A percentile compares a stretch with the other conserved stretches of the same genome.
Evolutionary conservation across 2,797 vertebrate genomes (phyloP).

Genomic region (Coregonus suidteri): DNA sequence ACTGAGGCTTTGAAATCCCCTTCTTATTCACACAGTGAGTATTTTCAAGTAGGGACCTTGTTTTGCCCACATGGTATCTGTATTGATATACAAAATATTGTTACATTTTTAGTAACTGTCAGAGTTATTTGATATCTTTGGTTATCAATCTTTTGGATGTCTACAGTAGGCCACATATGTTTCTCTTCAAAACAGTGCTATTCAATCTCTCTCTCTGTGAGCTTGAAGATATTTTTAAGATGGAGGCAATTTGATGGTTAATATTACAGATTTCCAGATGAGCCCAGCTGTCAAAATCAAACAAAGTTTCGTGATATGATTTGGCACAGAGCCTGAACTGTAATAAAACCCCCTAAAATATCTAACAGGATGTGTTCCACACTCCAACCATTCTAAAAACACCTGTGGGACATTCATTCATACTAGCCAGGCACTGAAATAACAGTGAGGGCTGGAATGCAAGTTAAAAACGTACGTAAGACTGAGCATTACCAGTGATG

Average conservation of each 20-base stretch:
- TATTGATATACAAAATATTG: too few species aligned
- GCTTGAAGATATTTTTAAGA: neutral
- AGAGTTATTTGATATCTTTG: neutral
- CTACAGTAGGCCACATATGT: neutral
- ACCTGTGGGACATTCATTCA: slow-evolving; percentile 11
- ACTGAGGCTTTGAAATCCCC: too few species aligned
- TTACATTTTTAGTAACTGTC: neutral
- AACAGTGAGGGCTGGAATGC: slow-evolving; percentile 12
- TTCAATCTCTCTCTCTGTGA: neutral
- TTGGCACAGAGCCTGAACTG: neutral
- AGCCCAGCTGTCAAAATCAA: neutral
- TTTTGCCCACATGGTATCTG: too few species aligned
- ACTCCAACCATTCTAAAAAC: neutral
- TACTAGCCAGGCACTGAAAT: slow-evolving; percentile 3
- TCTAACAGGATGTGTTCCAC: neutral
- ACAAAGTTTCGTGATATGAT: neutral
- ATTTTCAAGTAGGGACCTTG: too few species aligned
- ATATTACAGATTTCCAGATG: neutral
- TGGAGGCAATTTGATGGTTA: neutral
- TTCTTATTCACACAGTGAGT: too few species aligned
- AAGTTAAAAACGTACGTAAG: slow-evolving; percentile 18
- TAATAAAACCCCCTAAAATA: neutral
- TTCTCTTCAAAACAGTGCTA: neutral
- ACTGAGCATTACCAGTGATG: slow-evolving; percentile 17
- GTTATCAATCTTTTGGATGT: neutral